Base-by-base conservation (phyloP, 2,113 vertebrate genomes). In the Pholis gunnellus region DNA sequence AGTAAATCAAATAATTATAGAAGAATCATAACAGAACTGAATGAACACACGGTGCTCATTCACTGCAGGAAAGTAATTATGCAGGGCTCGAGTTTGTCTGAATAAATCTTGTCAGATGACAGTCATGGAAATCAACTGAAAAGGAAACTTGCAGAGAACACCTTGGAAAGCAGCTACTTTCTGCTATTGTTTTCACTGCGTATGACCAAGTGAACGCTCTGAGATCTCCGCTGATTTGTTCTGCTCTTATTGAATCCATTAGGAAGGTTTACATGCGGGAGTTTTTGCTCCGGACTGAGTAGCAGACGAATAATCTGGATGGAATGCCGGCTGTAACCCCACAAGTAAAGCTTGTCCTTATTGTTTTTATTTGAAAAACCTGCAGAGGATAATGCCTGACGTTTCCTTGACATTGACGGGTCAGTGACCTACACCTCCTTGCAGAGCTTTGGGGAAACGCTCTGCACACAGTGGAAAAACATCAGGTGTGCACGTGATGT, bases 321-420 rank as follows among this genome's bases (percentile, higher is more conserved):
- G 86, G 87, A 92, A 91, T 83, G 87, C 50, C 22, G 17, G 46
- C 72, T 44, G 74, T 63, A 76, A 42, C 34, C 77, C 81, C 71
- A n/a, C 50, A 65, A 67, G 50, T 72, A 29, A 84, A 80, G 75
- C 84, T 75, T 15, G 9, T 29, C 31, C 20, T 77, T 88, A 74
- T 82, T 86, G 61, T 86, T 85, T 84, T 91, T 68, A 89, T 88
- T 79, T 75, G 66, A 84, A 86, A 80, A 82, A 87, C 78, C 82
- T 91, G 89, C 78, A 27, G 72, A 54, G 79, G 79, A 82, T 85
- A 79, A 79, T 71, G 64, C 14, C 31, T 78, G 68, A 82, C 22
- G 59, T 86, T 86, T 91, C 54, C 17, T 73, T 79, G 81, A 92
- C 85, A 60, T 75, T 71, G 77, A 70, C 79, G 50, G 82, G 84